Percentiles rank a stretch among this genome's conserved stretches.
These are phyloP conservation scores for Escarpia spicata DNA, from an alignment of 2,888 invertebrate genomes.

Conservation along the genomic window DNA sequence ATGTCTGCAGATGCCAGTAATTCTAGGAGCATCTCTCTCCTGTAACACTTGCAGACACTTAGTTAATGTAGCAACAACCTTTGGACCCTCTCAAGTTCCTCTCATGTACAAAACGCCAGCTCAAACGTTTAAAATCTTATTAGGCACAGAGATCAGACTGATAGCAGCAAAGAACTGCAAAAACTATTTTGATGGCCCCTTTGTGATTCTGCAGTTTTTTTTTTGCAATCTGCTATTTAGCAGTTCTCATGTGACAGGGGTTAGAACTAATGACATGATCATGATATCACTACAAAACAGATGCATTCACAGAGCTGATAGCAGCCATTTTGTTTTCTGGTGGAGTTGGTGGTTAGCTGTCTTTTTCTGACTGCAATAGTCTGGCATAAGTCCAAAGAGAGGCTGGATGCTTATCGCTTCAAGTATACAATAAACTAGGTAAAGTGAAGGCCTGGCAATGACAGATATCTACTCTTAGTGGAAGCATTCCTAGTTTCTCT, in stretches of 20 bases:
- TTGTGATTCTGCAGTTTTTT: background rate
- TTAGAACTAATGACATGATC: background rate
- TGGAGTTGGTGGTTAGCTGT: background rate
- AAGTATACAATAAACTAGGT: background rate
- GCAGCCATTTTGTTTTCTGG: background rate
- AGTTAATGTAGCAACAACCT: background rate
- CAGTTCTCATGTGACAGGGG: background rate
- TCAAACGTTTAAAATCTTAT: background rate
- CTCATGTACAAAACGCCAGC: background rate
- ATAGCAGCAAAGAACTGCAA: background rate
- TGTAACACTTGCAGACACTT: background rate
- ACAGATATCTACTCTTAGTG: background rate
- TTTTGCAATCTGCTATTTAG: background rate
- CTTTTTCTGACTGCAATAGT: background rate
- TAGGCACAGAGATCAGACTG: background rate
- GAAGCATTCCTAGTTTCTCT: background rate
- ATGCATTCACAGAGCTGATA: background rate
- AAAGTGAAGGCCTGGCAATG: background rate
- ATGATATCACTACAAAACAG: background rate
- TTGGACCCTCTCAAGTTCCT: background rate
- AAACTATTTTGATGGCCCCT: background rate
- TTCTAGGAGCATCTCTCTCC: background rate
- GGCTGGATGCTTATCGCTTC: background rate
- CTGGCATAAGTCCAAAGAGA: background rate
- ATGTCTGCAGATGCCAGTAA: slow-evolving; percentile 1